Evolutionary conservation across 1,140 invertebrate species (phyloP).

Genomic region (Formica exsecta): DNA sequence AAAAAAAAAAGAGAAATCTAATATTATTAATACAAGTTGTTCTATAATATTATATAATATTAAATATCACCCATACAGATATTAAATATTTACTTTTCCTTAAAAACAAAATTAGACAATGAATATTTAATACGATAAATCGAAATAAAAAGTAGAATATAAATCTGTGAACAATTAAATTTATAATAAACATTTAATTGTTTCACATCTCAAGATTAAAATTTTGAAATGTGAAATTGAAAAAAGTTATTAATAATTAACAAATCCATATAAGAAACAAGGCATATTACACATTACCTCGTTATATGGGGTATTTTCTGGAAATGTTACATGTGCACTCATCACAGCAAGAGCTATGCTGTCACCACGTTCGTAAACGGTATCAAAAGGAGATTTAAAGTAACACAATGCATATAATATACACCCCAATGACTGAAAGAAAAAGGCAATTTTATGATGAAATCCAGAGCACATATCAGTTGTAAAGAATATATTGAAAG

Average conservation of each 20-base stretch:
- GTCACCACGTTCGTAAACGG: constrained; percentile 94
- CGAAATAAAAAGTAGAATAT: background rate
- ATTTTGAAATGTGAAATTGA: background rate
- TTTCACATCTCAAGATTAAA: background rate
- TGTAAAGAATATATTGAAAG: background rate
- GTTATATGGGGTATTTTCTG: constrained; percentile 90
- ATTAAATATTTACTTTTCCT: no score
- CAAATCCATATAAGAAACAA: background rate
- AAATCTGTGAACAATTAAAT: background rate
- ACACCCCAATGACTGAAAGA: constrained; percentile 93
- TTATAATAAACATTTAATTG: background rate
- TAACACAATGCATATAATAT: constrained; percentile 94
- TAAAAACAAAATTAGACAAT: background rate
- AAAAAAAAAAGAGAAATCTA: no score
- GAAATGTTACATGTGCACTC: constrained; percentile 92
- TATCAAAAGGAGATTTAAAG: constrained; percentile 95
- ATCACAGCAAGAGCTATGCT: constrained; percentile 95
- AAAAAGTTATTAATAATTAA: background rate
- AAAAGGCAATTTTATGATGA: constrained; percentile 72
- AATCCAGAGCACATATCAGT: background rate
- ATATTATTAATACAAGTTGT: no score
- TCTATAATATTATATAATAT: no score
- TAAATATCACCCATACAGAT: no score
- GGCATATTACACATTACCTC: constrained; percentile 84
- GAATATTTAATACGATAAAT: background rate